Evolutionary conservation across 2,888 invertebrate genomes (phyloP), one percentile per base, ranked within the genome.

Genomic region (Tetranychus truncatus): DNA sequence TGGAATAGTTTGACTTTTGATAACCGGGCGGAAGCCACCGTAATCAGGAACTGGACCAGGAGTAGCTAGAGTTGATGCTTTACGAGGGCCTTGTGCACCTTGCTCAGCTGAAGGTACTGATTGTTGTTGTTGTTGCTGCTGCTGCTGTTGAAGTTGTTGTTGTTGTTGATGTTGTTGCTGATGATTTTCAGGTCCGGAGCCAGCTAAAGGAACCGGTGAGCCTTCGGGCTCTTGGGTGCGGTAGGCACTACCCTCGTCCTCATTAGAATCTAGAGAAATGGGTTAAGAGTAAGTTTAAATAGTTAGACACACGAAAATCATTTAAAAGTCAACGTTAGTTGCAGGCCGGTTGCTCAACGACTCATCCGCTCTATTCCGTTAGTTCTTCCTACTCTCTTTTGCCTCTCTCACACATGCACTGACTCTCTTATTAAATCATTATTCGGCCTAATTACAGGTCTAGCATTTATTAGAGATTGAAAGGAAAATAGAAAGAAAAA

Each of bases 11-110:
- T 55, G 55, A 55, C 55, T 55, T 21, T 24, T 69, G 5, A 69
- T 21, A 11, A 69, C 69, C 1, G 69, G 69, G 8, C 69, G 69
- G 69, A 69, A 69, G 9, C 69, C 69, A 69, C 69, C 69, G 69
- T 69, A 69, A 69, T 69, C 69, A 21, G 69, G 69, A 20, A 69
- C 69, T 69, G 69, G 69, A 24, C 69, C 69, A 24, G 20, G 20
- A 24, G 69, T 20, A 20, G 69, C n/a, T 20, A 69, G 69, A 21
- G 69, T 69, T 69, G 69, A 69, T 21, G 69, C 11, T 69, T 69
- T 69, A 11, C 21, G n/a, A 21, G n/a, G 66, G 6, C 20, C n/a
- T 66, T 66, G 66, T n/a, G 8, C 21, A 21, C 11, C 20, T 69
- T 69, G 69, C 1, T 69, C 21, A 55, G 55, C 55, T 11, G 69